Percentiles rank a stretch among this genome's conserved stretches.
Evolutionary conservation across 2,888 invertebrate species (phyloP).

Genomic region (Molanna angustata): DNA sequence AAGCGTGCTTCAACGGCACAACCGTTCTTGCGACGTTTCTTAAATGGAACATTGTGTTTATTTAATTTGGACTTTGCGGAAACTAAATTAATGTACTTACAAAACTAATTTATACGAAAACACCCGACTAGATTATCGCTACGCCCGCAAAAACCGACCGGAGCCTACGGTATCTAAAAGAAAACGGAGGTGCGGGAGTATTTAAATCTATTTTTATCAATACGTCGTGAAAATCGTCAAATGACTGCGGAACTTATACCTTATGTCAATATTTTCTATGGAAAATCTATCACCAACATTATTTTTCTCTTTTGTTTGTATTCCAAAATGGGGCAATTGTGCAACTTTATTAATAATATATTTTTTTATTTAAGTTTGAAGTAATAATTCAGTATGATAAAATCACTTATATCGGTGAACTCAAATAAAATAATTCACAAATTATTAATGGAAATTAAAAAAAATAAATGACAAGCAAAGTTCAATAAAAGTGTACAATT

Average conservation of each 20-base stretch:
- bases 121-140: slow-evolving; percentile 13
- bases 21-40: slow-evolving; percentile 65
- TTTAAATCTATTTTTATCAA: slow-evolving; percentile 25
- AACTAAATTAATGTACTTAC: neutral
- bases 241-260: neutral
- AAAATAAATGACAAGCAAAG: too few species aligned
- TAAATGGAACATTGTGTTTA: slow-evolving; percentile 66
- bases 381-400: too few species aligned
- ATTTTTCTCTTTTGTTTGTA: too few species aligned
- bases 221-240: slow-evolving; percentile 19
- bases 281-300: neutral
- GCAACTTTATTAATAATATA: too few species aligned
- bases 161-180: slow-evolving; percentile 20
- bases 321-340: too few species aligned
- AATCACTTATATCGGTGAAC: too few species aligned
- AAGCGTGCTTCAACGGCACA: slow-evolving; percentile 55
- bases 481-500: too few species aligned
- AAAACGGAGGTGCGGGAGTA: slow-evolving; percentile 23
- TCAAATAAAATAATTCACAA: too few species aligned
- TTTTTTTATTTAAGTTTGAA: too few species aligned
- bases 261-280: neutral
- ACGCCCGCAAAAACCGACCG: slow-evolving; percentile 19
- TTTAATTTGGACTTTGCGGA: neutral
- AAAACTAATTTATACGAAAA: slow-evolving; percentile 5
- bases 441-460: too few species aligned